A percentile compares a stretch with the other conserved stretches of the same genome.
These are phyloP conservation scores for Tachina lurida DNA, from an alignment of 2,888 invertebrate genomes.

Conservation along the genomic window DNA sequence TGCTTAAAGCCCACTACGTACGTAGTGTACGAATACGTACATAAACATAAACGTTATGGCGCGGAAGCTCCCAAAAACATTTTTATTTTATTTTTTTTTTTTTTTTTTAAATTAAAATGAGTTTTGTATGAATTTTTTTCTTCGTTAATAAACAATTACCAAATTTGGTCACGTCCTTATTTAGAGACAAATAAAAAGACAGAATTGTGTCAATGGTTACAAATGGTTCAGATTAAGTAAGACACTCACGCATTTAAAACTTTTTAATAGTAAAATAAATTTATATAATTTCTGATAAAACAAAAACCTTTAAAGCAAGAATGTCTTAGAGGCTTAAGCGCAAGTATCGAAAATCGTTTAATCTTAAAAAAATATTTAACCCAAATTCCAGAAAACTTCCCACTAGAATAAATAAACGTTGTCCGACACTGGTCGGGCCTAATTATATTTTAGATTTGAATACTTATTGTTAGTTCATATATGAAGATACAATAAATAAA, in stretches of 20 bases:
- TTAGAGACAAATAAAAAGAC: conserved; percentile 15
- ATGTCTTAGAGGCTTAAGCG: background rate
- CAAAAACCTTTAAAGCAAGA: background rate
- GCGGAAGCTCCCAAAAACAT: conserved; percentile 25
- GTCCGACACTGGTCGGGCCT: no score
- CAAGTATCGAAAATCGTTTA: no score
- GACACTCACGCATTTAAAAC: conserved; percentile 50
- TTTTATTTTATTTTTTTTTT: no score
- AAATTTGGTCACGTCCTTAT: conserved; percentile 62
- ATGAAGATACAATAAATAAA: no score
- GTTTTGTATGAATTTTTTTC: background rate
- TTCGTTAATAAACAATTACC: conserved; percentile 55
- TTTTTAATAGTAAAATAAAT: conserved; percentile 17
- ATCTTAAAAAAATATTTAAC: no score
- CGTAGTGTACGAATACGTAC: background rate
- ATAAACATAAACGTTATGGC: background rate
- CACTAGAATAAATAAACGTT: no score
- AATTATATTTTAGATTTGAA: no score
- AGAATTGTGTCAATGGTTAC: conserved; percentile 24
- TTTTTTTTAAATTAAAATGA: conserved; percentile 10
- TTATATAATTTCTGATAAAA: background rate
- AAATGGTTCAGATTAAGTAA: conserved; percentile 42
- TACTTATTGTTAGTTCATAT: no score
- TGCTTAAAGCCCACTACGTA: background rate
- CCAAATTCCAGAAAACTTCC: no score